phyloP scores from a whole-genome alignment of 1,140 invertebrate genomes.

The Ostrea denselamellosa region DNA sequence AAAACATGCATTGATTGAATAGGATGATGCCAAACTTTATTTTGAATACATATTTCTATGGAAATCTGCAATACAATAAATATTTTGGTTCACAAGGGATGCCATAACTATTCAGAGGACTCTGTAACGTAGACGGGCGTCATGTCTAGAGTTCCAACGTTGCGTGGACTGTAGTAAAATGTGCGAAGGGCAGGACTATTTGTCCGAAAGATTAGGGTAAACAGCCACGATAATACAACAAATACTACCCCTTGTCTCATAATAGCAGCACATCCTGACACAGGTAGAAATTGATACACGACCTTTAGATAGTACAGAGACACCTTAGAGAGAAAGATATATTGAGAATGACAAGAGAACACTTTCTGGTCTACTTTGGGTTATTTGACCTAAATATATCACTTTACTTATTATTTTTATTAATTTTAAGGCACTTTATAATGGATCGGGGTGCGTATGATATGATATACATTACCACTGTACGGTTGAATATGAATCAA shows the following conservation, averaged over 20 bases:
- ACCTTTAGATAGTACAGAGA: too few species aligned
- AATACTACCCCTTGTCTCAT: neutral
- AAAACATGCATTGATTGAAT: too few species aligned
- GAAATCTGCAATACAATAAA: neutral
- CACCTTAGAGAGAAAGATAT: too few species aligned
- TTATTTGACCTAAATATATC: too few species aligned
- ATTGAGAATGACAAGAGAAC: too few species aligned
- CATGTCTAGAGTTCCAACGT: conserved; percentile 5
- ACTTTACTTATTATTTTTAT: too few species aligned
- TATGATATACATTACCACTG: too few species aligned
- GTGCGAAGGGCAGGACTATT: conserved; percentile 19
- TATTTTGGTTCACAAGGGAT: neutral
- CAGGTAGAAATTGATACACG: neutral
- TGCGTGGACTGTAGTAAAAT: neutral
- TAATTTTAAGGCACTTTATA: too few species aligned
- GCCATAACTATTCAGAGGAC: neutral
- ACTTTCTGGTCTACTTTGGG: too few species aligned
- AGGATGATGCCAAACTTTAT: neutral
- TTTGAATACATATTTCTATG: neutral
- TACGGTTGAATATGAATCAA: too few species aligned
- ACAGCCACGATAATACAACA: neutral
- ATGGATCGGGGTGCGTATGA: too few species aligned
- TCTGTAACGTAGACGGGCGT: conserved; percentile 16
- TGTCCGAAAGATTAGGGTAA: conserved; percentile 24
- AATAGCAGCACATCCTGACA: neutral